Evolutionary conservation across 2,888 invertebrate genomes (phyloP).

Genomic region (Lathronympha strigana): DNA sequence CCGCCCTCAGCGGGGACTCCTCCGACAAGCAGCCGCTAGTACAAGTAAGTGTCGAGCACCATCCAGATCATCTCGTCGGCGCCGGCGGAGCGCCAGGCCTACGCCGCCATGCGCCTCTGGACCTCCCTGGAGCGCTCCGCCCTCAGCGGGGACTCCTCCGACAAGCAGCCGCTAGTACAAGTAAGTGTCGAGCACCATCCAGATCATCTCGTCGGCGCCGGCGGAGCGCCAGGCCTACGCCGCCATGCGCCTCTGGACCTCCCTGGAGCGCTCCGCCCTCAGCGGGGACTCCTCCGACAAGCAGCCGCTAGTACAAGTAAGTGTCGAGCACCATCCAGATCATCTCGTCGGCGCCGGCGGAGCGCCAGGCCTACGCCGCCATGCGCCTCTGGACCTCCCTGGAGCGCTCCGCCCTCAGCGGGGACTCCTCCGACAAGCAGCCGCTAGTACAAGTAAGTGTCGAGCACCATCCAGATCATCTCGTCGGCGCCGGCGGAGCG

Average conservation of each 20-base stretch:
- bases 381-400: conserved; percentile 93
- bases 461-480: conserved; percentile 97
- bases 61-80: conserved; percentile 98
- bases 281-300: conserved; percentile 87
- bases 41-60: conserved; percentile 95
- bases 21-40: conserved; percentile 91
- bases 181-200: conserved; percentile 96
- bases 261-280: conserved; percentile 82
- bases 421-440: conserved; percentile 88
- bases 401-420: conserved; percentile 82
- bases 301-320: conserved; percentile 92
- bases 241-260: conserved; percentile 93
- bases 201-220: conserved; percentile 95
- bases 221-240: conserved; percentile 95
- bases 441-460: conserved; percentile 94
- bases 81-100: conserved; percentile 92
- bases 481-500: conserved; percentile 92
- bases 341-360: conserved; percentile 92
- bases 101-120: conserved; percentile 96
- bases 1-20: conserved; percentile 85
- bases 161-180: conserved; percentile 93
- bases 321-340: conserved; percentile 98
- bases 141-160: conserved; percentile 86
- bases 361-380: conserved; percentile 95
- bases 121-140: conserved; percentile 84